phyloP scores from a whole-genome alignment of 2,113 vertebrate genomes.

The Calypte anna region DNA sequence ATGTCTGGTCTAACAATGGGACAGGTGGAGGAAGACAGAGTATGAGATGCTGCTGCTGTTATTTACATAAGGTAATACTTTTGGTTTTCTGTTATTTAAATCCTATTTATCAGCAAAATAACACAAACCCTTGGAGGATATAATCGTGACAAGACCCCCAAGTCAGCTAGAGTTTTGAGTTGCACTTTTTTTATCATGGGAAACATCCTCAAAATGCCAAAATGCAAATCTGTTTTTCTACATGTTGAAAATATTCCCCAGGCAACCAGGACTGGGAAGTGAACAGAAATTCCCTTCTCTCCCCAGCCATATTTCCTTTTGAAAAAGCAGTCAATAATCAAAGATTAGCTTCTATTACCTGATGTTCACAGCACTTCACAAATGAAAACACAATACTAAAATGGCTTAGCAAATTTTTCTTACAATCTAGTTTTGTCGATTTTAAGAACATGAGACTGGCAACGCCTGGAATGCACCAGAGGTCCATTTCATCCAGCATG shows the following conservation, averaged over 20 bases:
- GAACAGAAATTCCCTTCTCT: conserved; percentile 16
- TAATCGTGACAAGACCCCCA: not conserved
- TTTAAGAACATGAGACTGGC: not conserved
- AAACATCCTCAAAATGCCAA: conserved; percentile 12
- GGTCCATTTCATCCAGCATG: not conserved
- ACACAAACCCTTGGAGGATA: not conserved
- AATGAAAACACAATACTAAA: not conserved
- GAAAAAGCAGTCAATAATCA: not conserved
- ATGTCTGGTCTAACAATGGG: not conserved
- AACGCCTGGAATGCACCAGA: not conserved
- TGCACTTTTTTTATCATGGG: not conserved
- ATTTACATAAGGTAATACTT: not conserved
- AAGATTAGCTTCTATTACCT: not conserved
- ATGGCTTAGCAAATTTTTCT: not conserved
- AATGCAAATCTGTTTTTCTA: conserved; percentile 16
- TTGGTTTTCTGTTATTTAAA: not conserved
- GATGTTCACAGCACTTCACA: not conserved
- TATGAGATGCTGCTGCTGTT: not conserved
- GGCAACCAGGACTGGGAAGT: not conserved
- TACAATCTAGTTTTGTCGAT: not conserved
- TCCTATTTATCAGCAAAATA: not conserved
- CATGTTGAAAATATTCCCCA: conserved; percentile 33
- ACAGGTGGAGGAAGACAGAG: not conserved
- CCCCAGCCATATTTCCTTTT: not conserved
- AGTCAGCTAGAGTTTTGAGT: not conserved